Evolutionary conservation across 2,797 vertebrate genomes (phyloP).

Genomic region (Loriculus beryllinus): DNA sequence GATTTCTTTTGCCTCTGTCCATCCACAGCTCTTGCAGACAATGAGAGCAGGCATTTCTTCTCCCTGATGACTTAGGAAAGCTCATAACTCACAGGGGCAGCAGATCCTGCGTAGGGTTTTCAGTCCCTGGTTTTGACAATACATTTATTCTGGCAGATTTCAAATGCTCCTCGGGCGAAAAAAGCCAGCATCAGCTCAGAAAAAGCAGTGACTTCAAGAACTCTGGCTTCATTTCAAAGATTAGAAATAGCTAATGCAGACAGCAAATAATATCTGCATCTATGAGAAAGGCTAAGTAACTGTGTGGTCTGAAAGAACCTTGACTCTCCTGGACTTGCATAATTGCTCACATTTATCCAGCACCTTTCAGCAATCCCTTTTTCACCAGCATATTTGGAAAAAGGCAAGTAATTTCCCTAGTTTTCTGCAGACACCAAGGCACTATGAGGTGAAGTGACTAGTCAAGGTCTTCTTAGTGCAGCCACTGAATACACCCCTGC

Average conservation of each 20-base stretch:
- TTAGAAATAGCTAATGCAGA: constrained; percentile 42
- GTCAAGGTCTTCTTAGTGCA: background rate
- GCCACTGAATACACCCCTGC: background rate
- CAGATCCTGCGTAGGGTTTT: constrained; percentile 53
- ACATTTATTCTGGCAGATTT: constrained; percentile 70
- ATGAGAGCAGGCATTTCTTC: constrained; percentile 33
- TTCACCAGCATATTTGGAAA: background rate
- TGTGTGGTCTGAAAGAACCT: background rate
- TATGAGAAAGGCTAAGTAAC: background rate
- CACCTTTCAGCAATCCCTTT: background rate
- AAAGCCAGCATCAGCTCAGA: constrained; percentile 53
- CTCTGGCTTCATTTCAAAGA: constrained; percentile 54
- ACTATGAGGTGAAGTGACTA: background rate
- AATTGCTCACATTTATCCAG: background rate
- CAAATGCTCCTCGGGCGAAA: constrained; percentile 69
- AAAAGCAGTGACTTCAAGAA: constrained; percentile 58
- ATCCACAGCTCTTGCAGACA: constrained; percentile 39
- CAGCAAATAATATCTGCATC: background rate
- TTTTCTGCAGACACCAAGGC: background rate
- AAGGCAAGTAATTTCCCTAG: background rate
- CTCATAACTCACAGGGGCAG: constrained; percentile 64
- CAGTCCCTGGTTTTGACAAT: constrained; percentile 59
- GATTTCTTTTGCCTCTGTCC: constrained; percentile 45
- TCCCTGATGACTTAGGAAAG: constrained; percentile 47
- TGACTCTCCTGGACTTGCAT: background rate